Evolutionary conservation across 2,888 invertebrate genomes (phyloP).

Genomic region (Standfussiana lucernea): DNA sequence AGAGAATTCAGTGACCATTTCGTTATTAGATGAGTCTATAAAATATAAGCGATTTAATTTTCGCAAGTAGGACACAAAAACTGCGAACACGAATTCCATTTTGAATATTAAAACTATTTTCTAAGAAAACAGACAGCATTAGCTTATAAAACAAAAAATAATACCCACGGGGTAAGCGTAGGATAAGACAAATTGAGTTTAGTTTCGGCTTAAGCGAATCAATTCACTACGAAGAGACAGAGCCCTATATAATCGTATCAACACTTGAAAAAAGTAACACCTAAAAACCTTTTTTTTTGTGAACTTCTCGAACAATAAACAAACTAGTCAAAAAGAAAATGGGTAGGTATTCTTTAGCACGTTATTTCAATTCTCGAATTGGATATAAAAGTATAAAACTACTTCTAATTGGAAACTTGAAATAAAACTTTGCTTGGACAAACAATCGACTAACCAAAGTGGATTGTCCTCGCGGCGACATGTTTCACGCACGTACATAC

Average conservation of each 20-base stretch:
- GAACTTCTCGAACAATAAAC: neutral
- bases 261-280: constrained; percentile 26
- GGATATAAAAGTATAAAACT: constrained; percentile 8
- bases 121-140: constrained; percentile 24
- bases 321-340: constrained; percentile 1
- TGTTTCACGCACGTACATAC: constrained; percentile 31
- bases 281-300: neutral
- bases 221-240: constrained; percentile 65
- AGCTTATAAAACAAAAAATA: constrained; percentile 56
- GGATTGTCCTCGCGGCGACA: constrained; percentile 13
- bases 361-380: neutral
- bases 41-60: constrained; percentile 4
- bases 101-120: constrained; percentile 42
- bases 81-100: neutral
- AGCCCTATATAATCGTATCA: constrained; percentile 49
- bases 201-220: constrained; percentile 67
- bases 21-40: neutral
- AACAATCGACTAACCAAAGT: constrained; percentile 5
- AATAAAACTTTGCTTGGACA: constrained; percentile 8
- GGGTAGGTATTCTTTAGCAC: neutral
- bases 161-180: constrained; percentile 58
- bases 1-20: constrained; percentile 17
- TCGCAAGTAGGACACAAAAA: constrained; percentile 6
- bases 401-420: constrained; percentile 6
- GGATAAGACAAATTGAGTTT: constrained; percentile 73